Percentiles rank a stretch among this genome's conserved stretches.
phyloP scores from a whole-genome alignment of 35 echinoderm and acorn worm genomes.

The Chiridota heheva region DNA sequence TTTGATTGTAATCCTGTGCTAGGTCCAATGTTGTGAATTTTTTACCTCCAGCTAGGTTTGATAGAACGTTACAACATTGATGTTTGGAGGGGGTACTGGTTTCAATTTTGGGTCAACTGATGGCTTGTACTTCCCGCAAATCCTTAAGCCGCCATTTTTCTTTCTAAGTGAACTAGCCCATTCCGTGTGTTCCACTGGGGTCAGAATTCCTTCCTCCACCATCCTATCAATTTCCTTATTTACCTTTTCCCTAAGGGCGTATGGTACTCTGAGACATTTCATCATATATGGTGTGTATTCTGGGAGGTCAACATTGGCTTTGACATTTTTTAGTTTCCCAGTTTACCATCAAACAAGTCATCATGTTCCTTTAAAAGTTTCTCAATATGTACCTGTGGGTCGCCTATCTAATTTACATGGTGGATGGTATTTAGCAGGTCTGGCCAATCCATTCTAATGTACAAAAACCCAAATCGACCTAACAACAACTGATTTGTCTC shows the following conservation, averaged over 20 bases:
- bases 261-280: slow-evolving; percentile 39
- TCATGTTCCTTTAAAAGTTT: slow-evolving; percentile 26
- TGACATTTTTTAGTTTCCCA: slow-evolving; percentile 35
- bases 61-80: slow-evolving; percentile 25
- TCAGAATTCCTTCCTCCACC: slow-evolving; percentile 9
- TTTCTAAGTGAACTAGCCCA: slow-evolving; percentile 15
- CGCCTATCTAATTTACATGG: slow-evolving; percentile 1
- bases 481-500: slow-evolving; percentile 41
- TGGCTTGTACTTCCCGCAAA: slow-evolving; percentile 22
- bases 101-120: slow-evolving; percentile 24
- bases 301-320: slow-evolving; percentile 31
- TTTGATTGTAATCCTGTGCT: slow-evolving; percentile 48
- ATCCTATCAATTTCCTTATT: slow-evolving; percentile 37
- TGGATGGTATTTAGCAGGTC: slow-evolving; percentile 23
- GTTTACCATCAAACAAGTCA: slow-evolving; percentile 28
- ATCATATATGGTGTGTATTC: slow-evolving; percentile 11
- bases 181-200: slow-evolving; percentile 1
- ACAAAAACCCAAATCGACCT: slow-evolving; percentile 30
- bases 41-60: slow-evolving; percentile 19
- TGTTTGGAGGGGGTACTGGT: slow-evolving; percentile 3
- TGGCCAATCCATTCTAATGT: slow-evolving; percentile 29
- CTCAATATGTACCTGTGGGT: not conserved
- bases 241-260: slow-evolving; percentile 37
- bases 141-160: slow-evolving; percentile 15
- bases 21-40: slow-evolving; percentile 48